These are phyloP conservation scores for Proisotoma minuta DNA, from an alignment of 2,888 invertebrate genomes.

Conservation along the genomic window DNA sequence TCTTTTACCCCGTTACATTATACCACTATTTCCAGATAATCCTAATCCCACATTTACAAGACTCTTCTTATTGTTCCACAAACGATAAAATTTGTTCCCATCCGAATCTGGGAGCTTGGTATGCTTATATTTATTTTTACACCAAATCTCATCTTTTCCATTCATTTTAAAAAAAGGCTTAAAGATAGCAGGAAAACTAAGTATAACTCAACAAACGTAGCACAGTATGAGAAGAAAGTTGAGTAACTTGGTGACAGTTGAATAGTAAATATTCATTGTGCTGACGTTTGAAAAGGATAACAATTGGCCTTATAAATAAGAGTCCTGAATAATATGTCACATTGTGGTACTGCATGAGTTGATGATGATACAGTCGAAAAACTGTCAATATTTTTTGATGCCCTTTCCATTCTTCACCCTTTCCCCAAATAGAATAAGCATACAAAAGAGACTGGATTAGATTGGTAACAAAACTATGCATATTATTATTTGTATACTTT, in stretches of 20 bases:
- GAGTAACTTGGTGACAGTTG: not conserved
- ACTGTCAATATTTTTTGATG: not conserved
- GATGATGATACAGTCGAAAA: not conserved
- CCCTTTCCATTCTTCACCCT: not conserved
- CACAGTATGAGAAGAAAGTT: not conserved
- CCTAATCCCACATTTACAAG: not conserved
- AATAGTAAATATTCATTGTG: conserved; percentile 2
- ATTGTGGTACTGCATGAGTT: too few species aligned
- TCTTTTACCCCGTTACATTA: not conserved
- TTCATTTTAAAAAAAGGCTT: too few species aligned
- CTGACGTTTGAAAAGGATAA: too few species aligned
- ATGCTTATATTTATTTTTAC: too few species aligned
- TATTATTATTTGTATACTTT: conserved; percentile 21
- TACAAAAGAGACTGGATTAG: conserved; percentile 10
- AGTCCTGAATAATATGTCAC: too few species aligned
- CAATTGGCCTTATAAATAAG: too few species aligned
- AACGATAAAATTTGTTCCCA: too few species aligned
- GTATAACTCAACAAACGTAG: too few species aligned
- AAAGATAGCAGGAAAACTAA: too few species aligned
- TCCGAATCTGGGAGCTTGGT: too few species aligned
- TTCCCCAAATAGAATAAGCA: not conserved
- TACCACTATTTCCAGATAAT: not conserved
- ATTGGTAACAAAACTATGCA: conserved; percentile 16
- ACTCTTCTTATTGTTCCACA: not conserved
- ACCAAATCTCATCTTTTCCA: too few species aligned